Evolutionary conservation across 2,797 vertebrate species (phyloP), one percentile per base, ranked within the genome.

Genomic region (Loris lydekkerianus): DNA sequence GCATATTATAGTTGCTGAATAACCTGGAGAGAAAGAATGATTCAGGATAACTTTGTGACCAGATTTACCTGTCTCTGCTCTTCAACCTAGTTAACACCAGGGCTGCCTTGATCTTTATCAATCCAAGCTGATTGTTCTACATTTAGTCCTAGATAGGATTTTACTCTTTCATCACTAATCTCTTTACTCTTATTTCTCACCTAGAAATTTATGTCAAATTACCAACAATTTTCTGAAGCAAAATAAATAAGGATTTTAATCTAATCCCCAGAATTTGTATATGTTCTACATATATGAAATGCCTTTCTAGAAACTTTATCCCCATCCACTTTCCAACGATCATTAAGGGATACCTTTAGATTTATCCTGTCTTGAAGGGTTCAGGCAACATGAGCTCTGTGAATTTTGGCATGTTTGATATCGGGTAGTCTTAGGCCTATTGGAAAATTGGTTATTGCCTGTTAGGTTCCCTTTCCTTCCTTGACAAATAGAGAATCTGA

Each of bases 251-350:
- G 23, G 6, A 49, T 65, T 67, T 18, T 56, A 37, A 46, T 23
- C 4, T 5, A 60, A 46, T 34, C 1, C 10, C 23, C 29, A 8
- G 10, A 4, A 18, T 18, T 29, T 23, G 3, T 7, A 8, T 20
- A 7, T 53, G n/a, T 77, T 43, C 7, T 29, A 3, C n/a, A 49
- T 27, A 18, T 15, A 31, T 49, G 1, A 23, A 29, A 81, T 7
- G 25, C 10, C 23, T 31, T 25, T 58, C 14, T 6, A 15, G 23
- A 25, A 31, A 2, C 20, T 11, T 7, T 46, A 61, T 20, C 10
- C 7, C 5, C 5, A 15, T 37, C 43, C n/a, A 10, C 4, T n/a
- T 2, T 37, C 40, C 40, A 27, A 7, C n/a, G 13, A 40, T 15
- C 31, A 3, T 73, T 46, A 53, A n/a, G 5, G 5, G 23, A 34